Evolutionary conservation across 1,140 invertebrate species (phyloP).

Genomic region (Ceratitis capitata): DNA sequence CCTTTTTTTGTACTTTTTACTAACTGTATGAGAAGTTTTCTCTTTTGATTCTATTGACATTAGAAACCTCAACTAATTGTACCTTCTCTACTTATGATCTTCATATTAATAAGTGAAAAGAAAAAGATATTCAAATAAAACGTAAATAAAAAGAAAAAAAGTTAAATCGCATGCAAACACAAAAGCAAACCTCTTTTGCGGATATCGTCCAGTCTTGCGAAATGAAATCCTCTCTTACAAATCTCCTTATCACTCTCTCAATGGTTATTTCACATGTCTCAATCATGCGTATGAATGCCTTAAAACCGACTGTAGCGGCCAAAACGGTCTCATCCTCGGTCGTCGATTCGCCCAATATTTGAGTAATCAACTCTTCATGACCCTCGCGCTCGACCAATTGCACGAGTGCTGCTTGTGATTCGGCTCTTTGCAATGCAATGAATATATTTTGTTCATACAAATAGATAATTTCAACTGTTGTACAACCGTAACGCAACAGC

Average conservation of each 20-base stretch:
- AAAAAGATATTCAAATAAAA: no score
- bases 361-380: constrained; percentile 79
- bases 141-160: constrained; percentile 41
- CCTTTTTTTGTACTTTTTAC: no score
- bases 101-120: no score
- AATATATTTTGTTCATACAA: constrained; percentile 82
- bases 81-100: no score
- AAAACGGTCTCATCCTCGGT: constrained; percentile 77
- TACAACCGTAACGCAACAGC: constrained; percentile 77
- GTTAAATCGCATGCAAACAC: constrained; percentile 39
- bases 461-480: constrained; percentile 79
- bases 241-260: constrained; percentile 83
- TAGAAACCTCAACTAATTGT: no score
- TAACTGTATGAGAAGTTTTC: no score
- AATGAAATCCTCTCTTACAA: constrained; percentile 83
- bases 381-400: constrained; percentile 84
- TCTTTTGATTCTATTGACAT: no score
- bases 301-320: constrained; percentile 81
- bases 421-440: constrained; percentile 77
- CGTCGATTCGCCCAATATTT: constrained; percentile 81
- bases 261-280: constrained; percentile 81
- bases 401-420: constrained; percentile 83
- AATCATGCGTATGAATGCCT: constrained; percentile 85
- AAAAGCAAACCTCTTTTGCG: constrained; percentile 63
- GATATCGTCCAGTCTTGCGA: constrained; percentile 77